phyloP scores from a whole-genome alignment of 2,888 invertebrate genomes.

The Metellina segmentata region DNA sequence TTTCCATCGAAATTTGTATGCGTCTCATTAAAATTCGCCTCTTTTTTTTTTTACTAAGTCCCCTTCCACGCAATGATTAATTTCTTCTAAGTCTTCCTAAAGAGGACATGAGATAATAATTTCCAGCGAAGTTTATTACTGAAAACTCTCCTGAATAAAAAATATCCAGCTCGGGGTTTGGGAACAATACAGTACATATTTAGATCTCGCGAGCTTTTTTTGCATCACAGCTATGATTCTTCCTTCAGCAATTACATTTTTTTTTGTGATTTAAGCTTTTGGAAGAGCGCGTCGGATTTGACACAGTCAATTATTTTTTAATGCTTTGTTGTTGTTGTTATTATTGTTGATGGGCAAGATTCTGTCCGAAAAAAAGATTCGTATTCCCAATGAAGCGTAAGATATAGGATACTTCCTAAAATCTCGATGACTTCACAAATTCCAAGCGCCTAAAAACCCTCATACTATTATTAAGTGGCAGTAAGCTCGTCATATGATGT shows the following conservation, averaged over 20 bases:
- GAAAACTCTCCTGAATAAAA: background rate
- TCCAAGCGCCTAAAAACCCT: too few relatives aligned
- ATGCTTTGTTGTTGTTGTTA: too few relatives aligned
- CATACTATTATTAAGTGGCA: too few relatives aligned
- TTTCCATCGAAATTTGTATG: constrained; percentile 39
- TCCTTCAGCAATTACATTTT: constrained; percentile 18
- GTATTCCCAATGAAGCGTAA: too few relatives aligned
- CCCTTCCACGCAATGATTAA: constrained; percentile 37
- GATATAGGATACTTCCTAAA: too few relatives aligned
- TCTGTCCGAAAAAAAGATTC: too few relatives aligned
- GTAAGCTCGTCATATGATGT: too few relatives aligned
- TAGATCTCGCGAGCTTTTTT: background rate
- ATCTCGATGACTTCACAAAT: too few relatives aligned
- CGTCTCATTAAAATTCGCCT: constrained; percentile 57
- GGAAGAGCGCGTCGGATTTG: background rate
- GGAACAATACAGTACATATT: constrained; percentile 4
- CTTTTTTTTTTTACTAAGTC: constrained; percentile 42
- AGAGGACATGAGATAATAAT: constrained; percentile 52
- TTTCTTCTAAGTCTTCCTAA: constrained; percentile 12
- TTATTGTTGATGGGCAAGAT: too few relatives aligned
- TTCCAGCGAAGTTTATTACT: constrained; percentile 53
- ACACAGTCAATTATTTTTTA: too few relatives aligned
- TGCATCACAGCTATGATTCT: constrained; percentile 15
- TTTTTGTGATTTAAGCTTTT: constrained; percentile 7
- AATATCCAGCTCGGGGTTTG: background rate